Evolutionary conservation across 2,113 vertebrate genomes (phyloP).

Genomic region (Cheilinus undulatus): DNA sequence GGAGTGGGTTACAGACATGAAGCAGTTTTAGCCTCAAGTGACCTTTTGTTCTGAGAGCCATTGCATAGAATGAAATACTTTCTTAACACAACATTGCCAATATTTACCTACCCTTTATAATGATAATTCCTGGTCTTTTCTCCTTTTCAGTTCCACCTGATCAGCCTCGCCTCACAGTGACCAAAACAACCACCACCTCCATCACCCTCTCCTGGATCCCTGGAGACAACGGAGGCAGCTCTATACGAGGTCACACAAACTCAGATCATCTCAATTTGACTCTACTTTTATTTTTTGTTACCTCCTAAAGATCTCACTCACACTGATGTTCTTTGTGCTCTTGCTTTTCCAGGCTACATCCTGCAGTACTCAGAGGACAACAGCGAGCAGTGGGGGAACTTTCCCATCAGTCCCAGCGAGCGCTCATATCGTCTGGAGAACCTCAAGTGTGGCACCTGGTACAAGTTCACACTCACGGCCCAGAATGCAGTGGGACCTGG

Average conservation of each 20-base stretch:
- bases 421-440: constrained; percentile 94
- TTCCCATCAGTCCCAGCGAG: constrained; percentile 96
- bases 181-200: constrained; percentile 98
- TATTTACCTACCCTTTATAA: no score
- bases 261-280: neutral
- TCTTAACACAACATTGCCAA: no score
- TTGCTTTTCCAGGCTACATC: constrained; percentile 88
- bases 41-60: no score
- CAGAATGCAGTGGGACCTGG: constrained; percentile 97
- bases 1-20: no score
- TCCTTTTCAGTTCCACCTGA: constrained; percentile 91
- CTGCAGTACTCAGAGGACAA: constrained; percentile 98
- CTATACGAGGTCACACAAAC: constrained; percentile 91
- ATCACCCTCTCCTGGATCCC: constrained; percentile 99
- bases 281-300: neutral
- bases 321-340: neutral
- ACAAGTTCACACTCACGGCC: constrained; percentile 97
- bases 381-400: constrained; percentile 98
- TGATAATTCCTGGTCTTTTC: constrained; percentile 6
- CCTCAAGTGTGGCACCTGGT: constrained; percentile 97
- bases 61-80: no score
- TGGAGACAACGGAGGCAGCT: constrained; percentile 97
- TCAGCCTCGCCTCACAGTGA: constrained; percentile 97
- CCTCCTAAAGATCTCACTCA: accelerated
- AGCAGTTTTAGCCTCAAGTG: no score